phyloP scores from a whole-genome alignment of 2,888 invertebrate genomes.

The Lysandra coridon region DNA sequence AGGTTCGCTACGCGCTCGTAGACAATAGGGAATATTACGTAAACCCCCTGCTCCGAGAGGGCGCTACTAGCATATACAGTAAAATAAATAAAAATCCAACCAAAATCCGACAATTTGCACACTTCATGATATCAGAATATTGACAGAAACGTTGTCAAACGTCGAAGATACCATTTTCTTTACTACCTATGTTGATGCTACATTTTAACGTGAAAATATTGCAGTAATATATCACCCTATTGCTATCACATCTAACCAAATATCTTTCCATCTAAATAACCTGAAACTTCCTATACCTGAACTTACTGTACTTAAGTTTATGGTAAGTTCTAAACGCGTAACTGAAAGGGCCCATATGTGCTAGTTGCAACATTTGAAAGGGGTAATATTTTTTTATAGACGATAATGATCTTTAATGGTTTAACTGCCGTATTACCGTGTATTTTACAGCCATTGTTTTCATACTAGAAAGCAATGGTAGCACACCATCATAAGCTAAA shows the following conservation, averaged over 20 bases:
- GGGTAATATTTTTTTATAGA: constrained; percentile 10
- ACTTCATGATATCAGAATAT: no score
- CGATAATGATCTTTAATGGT: constrained; percentile 14
- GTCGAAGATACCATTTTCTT: no score
- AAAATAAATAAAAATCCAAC: no score
- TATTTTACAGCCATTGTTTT: background rate
- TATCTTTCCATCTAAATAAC: background rate
- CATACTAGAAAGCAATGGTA: background rate
- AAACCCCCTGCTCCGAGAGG: no score
- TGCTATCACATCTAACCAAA: background rate
- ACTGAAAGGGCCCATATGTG: background rate
- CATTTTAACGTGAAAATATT: no score
- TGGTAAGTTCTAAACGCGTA: background rate
- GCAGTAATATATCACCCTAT: background rate
- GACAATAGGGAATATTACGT: no score
- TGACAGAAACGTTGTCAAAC: no score
- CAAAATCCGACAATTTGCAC: no score
- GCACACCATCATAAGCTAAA: no score
- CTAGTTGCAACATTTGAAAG: constrained; percentile 13
- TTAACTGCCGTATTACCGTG: constrained; percentile 7
- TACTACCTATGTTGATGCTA: no score
- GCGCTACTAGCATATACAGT: no score
- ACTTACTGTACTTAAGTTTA: background rate
- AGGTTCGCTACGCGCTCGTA: no score
- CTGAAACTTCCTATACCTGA: background rate